Evolutionary conservation across 2,797 vertebrate species (phyloP), one percentile per base, ranked within the genome.

Genomic region (Mycteria americana): DNA sequence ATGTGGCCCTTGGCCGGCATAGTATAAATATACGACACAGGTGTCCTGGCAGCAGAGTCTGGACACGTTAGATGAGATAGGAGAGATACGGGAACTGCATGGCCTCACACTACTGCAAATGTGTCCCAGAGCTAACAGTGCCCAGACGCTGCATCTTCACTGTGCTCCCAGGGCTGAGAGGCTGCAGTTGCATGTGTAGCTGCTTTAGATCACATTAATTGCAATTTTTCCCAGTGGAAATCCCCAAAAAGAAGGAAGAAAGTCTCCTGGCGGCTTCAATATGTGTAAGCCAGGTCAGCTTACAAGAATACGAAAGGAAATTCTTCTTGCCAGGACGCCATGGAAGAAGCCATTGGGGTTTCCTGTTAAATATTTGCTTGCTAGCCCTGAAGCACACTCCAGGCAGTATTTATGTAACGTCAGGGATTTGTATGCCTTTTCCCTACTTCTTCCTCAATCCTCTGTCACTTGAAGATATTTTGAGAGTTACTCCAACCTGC

Each of bases 341-440:
- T n/a, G 37, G 41, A 92, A 74, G 69, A 35, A 94, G 51, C 23
- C 70, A 18, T 59, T 88, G 31, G 4, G 10, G 23, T 56, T 95
- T 95, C 51, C 77, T 63, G 77, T 88, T 60, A 56, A 91, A 54
- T 88, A 70, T 74, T 84, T 95, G 19, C 43, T 93, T 82, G 45
- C 45, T 86, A 69, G 43, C 18, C 17, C 9, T 39, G n/a, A 84
- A 92, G 37, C 19, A 72, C 11, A 39, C 41, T 88, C 33, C n/a
- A 63, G 23, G 3, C 5, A 79, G 17, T 73, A 90, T 67, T 90
- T 93, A 50, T 56, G 46, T 59, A 86, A 70, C 5, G 11, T 56
- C 21, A 79, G 51, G 31, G 12, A 79, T 70, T 28, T 67, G 51
- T 45, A 41, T 4, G 10, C 28, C 7, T 77, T 76, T 85, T 81